These are phyloP conservation scores for Psylliodes chrysocephalus DNA, from an alignment of 2,888 invertebrate species.

Conservation along the genomic window DNA sequence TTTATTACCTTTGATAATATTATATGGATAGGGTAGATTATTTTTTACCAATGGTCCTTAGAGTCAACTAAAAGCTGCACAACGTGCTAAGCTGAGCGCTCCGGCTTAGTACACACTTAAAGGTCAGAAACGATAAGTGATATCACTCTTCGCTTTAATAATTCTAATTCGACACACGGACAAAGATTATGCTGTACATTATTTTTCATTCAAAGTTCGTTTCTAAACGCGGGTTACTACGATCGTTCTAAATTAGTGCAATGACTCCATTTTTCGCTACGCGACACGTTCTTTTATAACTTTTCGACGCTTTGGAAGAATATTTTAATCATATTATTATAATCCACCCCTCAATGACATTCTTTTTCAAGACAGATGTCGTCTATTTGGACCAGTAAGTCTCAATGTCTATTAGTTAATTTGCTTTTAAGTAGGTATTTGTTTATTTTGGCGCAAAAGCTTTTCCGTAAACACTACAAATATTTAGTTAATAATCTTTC, in stretches of 20 bases:
- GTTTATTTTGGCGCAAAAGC: too few species aligned
- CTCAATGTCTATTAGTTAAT: too few species aligned
- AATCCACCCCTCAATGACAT: constrained; percentile 17
- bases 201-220: constrained; percentile 18
- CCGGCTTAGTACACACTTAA: neutral
- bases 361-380: constrained; percentile 14
- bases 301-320: too few species aligned
- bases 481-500: too few species aligned
- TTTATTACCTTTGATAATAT: too few species aligned
- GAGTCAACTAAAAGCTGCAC: neutral
- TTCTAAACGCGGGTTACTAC: neutral
- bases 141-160: neutral
- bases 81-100: neutral
- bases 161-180: constrained; percentile 4
- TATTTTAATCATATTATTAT: neutral
- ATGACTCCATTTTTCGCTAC: constrained; percentile 2
- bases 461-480: too few species aligned
- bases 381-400: constrained; percentile 16
- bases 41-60: neutral
- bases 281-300: neutral
- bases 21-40: too few species aligned
- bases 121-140: neutral
- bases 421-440: too few species aligned
- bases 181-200: constrained; percentile 11
- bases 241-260: constrained; percentile 14